phyloP scores from a whole-genome alignment of 2,888 invertebrate genomes.

The Stenolophus ochropezus region DNA sequence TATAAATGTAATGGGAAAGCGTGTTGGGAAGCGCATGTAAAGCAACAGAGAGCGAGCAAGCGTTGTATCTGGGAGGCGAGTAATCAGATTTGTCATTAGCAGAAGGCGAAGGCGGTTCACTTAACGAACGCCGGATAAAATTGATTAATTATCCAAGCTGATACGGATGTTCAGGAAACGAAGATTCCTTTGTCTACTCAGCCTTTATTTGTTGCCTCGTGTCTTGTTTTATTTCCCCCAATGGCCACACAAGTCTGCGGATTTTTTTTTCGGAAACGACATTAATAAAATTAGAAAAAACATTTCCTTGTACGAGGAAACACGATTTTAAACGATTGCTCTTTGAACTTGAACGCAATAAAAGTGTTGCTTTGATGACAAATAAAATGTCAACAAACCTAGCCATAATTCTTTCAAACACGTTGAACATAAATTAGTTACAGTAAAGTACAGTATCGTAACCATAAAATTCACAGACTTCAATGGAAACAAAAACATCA shows the following conservation, averaged over 20 bases:
- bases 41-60: neutral
- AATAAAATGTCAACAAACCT: constrained; percentile 40
- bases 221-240: constrained; percentile 27
- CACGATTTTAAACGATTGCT: constrained; percentile 40
- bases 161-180: constrained; percentile 45
- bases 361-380: constrained; percentile 37
- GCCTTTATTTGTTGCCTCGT: constrained; percentile 10
- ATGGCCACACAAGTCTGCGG: constrained; percentile 9
- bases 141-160: constrained; percentile 47
- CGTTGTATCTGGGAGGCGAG: constrained; percentile 7
- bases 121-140: constrained; percentile 50
- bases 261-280: constrained; percentile 1
- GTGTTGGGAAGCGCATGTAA: neutral
- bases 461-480: constrained; percentile 14
- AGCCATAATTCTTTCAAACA: constrained; percentile 40
- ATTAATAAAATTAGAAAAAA: constrained; percentile 38
- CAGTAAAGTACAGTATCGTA: constrained; percentile 19
- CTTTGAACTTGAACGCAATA: constrained; percentile 22
- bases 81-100: constrained; percentile 45
- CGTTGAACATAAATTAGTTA: constrained; percentile 32
- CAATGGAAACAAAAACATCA: constrained; percentile 5
- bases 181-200: constrained; percentile 38
- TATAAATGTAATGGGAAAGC: neutral
- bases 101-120: constrained; percentile 35
- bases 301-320: constrained; percentile 26